Conservation (phyloP, 2,888 invertebrate species). For the Trissoscelio sp. region DNA sequence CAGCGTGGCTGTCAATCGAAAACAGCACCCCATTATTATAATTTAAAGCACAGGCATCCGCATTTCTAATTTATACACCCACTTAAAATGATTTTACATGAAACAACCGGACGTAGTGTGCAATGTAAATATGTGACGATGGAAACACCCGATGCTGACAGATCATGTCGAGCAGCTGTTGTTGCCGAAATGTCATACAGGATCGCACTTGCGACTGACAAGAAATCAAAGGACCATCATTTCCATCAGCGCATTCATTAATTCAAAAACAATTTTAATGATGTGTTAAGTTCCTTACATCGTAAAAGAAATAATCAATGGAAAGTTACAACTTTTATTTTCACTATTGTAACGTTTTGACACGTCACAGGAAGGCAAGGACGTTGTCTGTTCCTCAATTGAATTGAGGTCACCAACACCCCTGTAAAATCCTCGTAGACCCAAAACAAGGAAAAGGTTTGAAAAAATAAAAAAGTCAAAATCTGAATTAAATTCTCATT, state of each 20-base stretch:
- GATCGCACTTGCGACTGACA: conserved; percentile 63
- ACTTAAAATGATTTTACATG: conserved; percentile 36
- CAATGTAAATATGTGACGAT: conserved; percentile 13
- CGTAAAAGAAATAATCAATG: too few species aligned
- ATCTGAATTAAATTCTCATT: too few species aligned
- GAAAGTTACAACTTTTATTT: too few species aligned
- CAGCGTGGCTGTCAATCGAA: background rate
- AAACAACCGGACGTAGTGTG: conserved; percentile 12
- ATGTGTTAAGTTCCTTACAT: too few species aligned
- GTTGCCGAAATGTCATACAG: conserved; percentile 46
- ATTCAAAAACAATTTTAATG: conserved; percentile 27
- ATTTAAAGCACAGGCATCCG: conserved; percentile 2
- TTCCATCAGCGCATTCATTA: conserved; percentile 8
- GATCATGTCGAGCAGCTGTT: conserved; percentile 58
- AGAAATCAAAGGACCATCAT: conserved; percentile 48
- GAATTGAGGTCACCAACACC: too few species aligned
- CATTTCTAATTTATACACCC: conserved; percentile 26
- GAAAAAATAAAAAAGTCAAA: too few species aligned
- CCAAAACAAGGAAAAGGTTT: too few species aligned
- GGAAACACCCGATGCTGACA: conserved; percentile 60
- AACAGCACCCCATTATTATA: background rate
- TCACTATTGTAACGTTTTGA: too few species aligned
- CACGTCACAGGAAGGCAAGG: too few species aligned
- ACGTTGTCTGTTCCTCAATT: too few species aligned
- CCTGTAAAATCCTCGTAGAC: too few species aligned